Evolutionary conservation across 2,888 invertebrate species (phyloP), one percentile per base, ranked within the genome.

Genomic region (Caenorhabditis panamensis): DNA sequence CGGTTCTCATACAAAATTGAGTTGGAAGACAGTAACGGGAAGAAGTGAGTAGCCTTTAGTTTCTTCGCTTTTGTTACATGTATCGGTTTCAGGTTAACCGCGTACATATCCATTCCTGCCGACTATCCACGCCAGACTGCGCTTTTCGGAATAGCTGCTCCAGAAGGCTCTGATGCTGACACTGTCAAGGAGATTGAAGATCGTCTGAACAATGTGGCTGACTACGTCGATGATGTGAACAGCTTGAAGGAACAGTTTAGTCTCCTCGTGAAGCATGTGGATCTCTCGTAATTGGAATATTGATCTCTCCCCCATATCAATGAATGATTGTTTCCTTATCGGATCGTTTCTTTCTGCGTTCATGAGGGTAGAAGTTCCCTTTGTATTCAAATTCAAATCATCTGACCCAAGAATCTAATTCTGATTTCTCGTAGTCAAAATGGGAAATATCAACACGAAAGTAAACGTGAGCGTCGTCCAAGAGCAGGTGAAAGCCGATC

Each of bases 371-470:
- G 28, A 20, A 37, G 22, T 37, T 59, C 22, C 59, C 37, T 5
- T 16, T 37, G 3, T 41, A n/a, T n/a, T n/a, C n/a, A n/a, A n/a
- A n/a, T 18, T 36, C 41, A 16, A 59, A 59, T 3, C 18, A 18
- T 2, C n/a, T 26, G 16, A 56, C 18, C 3, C 20, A n/a, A 11
- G 8, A n/a, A 9, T 41, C 5, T 41, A 2, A 54, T 6, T 36
- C 22, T 31, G 11, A n/a, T 2, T 62, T 47, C 24, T 31, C 9
- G 31, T 28, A 64, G 58, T 16, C 16, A 44, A 56, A 47, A 86
- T 86, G 86, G 84, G 86, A 54, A 53, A 51, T 13, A 76, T 84
- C 16, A 77, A 72, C 13, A 84, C 86, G 16, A 84, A 83, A 80
- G 86, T 83, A 6, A 78, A 85, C 51, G 83, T 82, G 11, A 79